phyloP scores from a whole-genome alignment of 2,113 vertebrate species.

The Athene cunicularia region DNA sequence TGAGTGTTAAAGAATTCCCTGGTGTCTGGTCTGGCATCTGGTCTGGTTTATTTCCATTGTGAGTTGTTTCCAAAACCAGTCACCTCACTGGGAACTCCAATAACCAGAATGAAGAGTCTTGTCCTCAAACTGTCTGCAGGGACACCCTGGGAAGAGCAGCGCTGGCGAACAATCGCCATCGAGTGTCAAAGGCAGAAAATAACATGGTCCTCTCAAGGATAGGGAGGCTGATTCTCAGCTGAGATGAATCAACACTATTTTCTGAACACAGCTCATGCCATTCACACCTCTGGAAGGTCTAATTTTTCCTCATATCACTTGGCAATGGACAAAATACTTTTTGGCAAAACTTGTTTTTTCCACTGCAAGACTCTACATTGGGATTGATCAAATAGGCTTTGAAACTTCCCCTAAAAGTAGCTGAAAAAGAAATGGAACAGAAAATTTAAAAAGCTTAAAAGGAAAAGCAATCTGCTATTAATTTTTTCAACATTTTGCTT shows the following conservation, averaged over 20 bases:
- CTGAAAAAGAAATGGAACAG: background rate
- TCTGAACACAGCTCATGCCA: background rate
- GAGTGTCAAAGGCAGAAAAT: background rate
- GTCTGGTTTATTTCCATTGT: background rate
- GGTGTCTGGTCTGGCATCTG: background rate
- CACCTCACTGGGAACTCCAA: background rate
- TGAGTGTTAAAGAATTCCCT: background rate
- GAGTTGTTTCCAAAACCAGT: background rate
- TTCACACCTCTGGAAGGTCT: background rate
- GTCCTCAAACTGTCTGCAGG: background rate
- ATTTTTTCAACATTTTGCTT: constrained; percentile 41
- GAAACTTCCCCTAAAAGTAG: background rate
- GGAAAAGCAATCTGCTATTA: constrained; percentile 6
- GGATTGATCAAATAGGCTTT: background rate
- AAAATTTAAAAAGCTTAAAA: background rate
- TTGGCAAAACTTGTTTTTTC: background rate
- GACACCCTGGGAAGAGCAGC: background rate
- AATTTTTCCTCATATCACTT: background rate
- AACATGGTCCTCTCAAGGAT: background rate
- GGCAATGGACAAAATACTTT: background rate
- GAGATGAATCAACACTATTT: background rate
- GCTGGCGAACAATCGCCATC: accelerated
- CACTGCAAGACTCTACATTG: background rate
- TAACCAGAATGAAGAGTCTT: background rate
- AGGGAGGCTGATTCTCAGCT: background rate